These are phyloP conservation scores for Archips xylosteana DNA, from an alignment of 2,888 invertebrate species.

Conservation along the genomic window DNA sequence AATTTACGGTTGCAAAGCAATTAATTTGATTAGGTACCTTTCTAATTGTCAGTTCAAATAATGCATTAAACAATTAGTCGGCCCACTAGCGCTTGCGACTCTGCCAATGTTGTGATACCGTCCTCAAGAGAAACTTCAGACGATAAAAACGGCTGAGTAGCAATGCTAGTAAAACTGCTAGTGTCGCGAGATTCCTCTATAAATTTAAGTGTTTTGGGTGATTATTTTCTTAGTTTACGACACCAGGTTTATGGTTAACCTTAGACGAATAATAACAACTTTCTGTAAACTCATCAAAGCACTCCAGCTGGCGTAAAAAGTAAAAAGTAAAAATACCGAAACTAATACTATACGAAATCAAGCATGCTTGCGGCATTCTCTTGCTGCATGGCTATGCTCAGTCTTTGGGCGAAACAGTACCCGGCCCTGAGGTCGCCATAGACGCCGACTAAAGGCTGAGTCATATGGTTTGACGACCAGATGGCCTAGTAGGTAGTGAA, in stretches of 20 bases:
- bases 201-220: slow-evolving; percentile 10
- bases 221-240: slow-evolving; percentile 13
- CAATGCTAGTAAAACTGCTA: neutral
- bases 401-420: too few relatives aligned
- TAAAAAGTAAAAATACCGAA: too few relatives aligned
- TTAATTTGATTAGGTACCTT: slow-evolving; percentile 40
- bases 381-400: too few relatives aligned
- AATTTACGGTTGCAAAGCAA: slow-evolving; percentile 1
- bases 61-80: slow-evolving; percentile 40
- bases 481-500: too few relatives aligned
- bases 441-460: too few relatives aligned
- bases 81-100: slow-evolving; percentile 35
- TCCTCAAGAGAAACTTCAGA: slow-evolving; percentile 34
- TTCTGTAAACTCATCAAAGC: neutral
- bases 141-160: neutral
- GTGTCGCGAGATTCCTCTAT: neutral
- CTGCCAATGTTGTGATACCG: slow-evolving; percentile 46
- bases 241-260: slow-evolving; percentile 6
- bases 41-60: slow-evolving; percentile 43
- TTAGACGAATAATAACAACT: slow-evolving; percentile 6
- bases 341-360: too few relatives aligned
- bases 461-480: too few relatives aligned
- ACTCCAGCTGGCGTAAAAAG: neutral
- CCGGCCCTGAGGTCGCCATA: too few relatives aligned
- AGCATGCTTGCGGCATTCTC: too few relatives aligned